Conservation (phyloP, 2,797 vertebrate genomes). For the Falco cherrug region DNA sequence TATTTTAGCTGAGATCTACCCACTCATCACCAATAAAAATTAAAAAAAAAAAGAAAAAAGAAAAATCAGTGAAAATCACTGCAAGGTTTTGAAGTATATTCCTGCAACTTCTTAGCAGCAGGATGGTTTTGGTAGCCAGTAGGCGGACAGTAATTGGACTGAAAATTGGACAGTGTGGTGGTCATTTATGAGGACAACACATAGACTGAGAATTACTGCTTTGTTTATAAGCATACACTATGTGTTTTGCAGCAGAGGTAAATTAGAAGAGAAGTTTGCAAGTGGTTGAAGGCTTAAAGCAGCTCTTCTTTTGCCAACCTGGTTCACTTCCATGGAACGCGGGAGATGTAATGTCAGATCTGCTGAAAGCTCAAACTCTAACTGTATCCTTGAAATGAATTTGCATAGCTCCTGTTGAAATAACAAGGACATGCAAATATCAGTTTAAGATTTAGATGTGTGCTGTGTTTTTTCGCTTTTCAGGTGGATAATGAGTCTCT, state of each 20-base stretch:
- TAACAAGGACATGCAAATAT: conserved; percentile 62
- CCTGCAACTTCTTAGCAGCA: neutral
- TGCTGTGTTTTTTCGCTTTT: conserved; percentile 37
- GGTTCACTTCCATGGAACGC: neutral
- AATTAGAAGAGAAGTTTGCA: neutral
- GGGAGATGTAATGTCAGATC: neutral
- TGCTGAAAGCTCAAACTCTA: conserved; percentile 4
- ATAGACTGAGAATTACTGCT: conserved; percentile 19
- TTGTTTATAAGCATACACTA: neutral
- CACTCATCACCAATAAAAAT: neutral
- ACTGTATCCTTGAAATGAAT: conserved; percentile 26
- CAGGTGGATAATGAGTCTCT: conserved; percentile 58
- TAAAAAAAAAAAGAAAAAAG: neutral
- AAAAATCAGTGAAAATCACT: neutral
- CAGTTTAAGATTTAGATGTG: conserved; percentile 40
- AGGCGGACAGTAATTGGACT: conserved; percentile 34
- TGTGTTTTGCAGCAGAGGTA: neutral
- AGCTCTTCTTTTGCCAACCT: neutral
- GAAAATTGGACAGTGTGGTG: conserved; percentile 11
- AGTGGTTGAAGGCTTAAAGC: neutral
- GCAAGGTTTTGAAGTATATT: neutral
- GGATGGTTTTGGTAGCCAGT: neutral
- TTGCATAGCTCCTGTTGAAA: conserved; percentile 41
- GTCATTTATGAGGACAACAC: neutral
- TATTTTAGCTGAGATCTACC: neutral